Percentiles rank a stretch among this genome's conserved stretches.
Conservation (phyloP, 2,113 vertebrate species). For the Podarcis raffonei region DNA sequence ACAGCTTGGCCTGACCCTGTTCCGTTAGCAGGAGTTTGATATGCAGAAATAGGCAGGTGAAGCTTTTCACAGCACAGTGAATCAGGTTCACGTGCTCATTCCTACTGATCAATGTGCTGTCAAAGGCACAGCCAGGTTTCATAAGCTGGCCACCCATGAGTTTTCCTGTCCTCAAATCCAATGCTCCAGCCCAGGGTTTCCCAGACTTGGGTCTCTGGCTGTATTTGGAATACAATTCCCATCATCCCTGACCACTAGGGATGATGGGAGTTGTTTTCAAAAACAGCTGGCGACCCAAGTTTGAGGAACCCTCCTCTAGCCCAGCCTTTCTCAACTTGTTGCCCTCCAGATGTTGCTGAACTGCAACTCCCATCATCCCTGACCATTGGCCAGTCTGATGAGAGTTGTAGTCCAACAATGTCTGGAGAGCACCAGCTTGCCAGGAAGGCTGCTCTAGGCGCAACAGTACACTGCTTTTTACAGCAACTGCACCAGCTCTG, state of each 20-base stretch:
- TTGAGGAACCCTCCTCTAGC: too few relatives aligned
- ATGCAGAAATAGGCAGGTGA: too few relatives aligned
- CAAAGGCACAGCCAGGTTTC: neutral
- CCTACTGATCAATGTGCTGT: neutral
- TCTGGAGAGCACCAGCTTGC: too few relatives aligned
- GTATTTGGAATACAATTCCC: too few relatives aligned
- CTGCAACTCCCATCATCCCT: too few relatives aligned
- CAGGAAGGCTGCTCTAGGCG: neutral
- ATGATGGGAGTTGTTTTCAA: too few relatives aligned
- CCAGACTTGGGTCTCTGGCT: too few relatives aligned
- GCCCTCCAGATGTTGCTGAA: too few relatives aligned
- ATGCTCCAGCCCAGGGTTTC: too few relatives aligned
- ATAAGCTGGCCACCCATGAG: neutral
- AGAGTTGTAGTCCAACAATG: neutral
- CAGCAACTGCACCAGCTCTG: neutral
- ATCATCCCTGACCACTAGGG: too few relatives aligned
- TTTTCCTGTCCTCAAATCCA: neutral
- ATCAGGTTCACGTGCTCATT: neutral
- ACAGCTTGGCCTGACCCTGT: neutral
- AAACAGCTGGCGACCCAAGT: too few relatives aligned
- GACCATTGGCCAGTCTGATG: neutral
- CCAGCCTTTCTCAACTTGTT: too few relatives aligned
- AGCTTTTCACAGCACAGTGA: neutral
- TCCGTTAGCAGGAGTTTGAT: neutral
- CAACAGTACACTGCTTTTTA: neutral